These are phyloP conservation scores for Abrostola tripartita DNA, from an alignment of 2,888 invertebrate genomes.

Conservation along the genomic window DNA sequence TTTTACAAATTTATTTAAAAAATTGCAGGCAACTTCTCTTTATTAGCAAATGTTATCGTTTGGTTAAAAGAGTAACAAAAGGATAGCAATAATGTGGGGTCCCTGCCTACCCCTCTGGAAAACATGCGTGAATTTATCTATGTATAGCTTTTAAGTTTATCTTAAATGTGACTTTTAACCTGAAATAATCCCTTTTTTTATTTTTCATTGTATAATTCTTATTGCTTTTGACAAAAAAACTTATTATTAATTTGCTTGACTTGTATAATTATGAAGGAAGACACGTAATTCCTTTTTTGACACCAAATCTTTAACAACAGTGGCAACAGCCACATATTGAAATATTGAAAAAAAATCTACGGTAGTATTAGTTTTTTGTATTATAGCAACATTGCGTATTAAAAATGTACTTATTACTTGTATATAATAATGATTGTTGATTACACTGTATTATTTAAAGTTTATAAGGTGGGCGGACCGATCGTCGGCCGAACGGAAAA, in stretches of 20 bases:
- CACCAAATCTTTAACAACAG: constrained; percentile 14
- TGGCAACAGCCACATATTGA: constrained; percentile 33
- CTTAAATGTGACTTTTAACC: no score
- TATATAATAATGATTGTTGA: constrained; percentile 37
- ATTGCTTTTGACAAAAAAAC: no score
- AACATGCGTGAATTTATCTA: no score
- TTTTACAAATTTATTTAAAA: no score
- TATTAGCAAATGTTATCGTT: no score
- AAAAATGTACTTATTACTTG: constrained; percentile 55
- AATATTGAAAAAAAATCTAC: constrained; percentile 38
- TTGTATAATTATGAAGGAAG: neutral
- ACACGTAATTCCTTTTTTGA: constrained; percentile 7
- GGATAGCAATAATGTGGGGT: no score
- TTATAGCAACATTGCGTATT: constrained; percentile 45
- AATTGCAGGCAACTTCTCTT: no score
- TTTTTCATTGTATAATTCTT: neutral
- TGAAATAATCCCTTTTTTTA: no score
- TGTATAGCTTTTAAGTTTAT: no score
- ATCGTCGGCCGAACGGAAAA: constrained; percentile 11
- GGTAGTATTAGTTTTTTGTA: constrained; percentile 29
- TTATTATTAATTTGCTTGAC: neutral
- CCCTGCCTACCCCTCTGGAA: no score
- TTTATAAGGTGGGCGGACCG: constrained; percentile 25
- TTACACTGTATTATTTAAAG: constrained; percentile 32
- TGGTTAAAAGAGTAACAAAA: no score